phyloP scores from a whole-genome alignment of 2,888 invertebrate species.

The Rhaphigaster nebulosa region DNA sequence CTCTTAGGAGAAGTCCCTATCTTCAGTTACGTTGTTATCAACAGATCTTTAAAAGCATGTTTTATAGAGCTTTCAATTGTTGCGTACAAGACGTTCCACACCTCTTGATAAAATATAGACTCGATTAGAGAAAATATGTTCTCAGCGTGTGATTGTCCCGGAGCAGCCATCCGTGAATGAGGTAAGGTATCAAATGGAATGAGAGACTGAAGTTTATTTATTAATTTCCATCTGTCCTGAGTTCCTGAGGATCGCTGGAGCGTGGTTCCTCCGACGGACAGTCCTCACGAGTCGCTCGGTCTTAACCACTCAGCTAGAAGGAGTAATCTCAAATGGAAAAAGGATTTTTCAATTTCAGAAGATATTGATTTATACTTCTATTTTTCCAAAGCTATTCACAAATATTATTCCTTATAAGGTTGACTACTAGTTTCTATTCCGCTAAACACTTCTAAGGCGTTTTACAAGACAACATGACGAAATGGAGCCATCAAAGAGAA shows the following conservation, averaged over 20 bases:
- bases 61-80: neutral
- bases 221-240: constrained; percentile 37
- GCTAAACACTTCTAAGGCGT: no score
- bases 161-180: constrained; percentile 37
- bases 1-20: no score
- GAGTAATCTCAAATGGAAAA: neutral
- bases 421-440: no score
- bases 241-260: constrained; percentile 17
- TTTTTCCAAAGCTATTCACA: no score
- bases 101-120: neutral
- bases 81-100: neutral
- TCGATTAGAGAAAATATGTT: neutral
- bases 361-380: neutral
- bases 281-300: neutral
- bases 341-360: neutral
- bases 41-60: neutral
- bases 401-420: no score
- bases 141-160: constrained; percentile 20
- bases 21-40: neutral
- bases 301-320: neutral
- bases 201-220: constrained; percentile 1
- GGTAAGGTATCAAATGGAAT: neutral
- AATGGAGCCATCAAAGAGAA: no score
- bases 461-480: no score
- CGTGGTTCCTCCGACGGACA: constrained; percentile 10